A percentile compares a stretch with the other conserved stretches of the same genome.
Conservation (phyloP, 2,113 vertebrate genomes). For the Alethe castanea region DNA sequence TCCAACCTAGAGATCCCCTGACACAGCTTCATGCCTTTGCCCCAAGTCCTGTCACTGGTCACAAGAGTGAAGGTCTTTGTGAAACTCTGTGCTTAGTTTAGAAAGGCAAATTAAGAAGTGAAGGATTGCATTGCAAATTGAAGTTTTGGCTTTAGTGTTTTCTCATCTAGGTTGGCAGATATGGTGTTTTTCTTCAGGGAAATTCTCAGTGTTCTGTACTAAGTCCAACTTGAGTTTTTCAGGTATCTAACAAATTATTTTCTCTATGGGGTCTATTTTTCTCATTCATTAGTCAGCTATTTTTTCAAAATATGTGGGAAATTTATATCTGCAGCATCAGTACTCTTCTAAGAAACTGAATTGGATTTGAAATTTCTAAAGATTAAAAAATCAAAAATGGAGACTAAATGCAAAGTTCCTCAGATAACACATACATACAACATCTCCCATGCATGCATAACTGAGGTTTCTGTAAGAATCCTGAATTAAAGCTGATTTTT, state of each 20-base stretch:
- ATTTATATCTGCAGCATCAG: neutral
- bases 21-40: no score
- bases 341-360: neutral
- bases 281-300: neutral
- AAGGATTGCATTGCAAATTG: neutral
- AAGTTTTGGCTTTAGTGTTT: neutral
- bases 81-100: neutral
- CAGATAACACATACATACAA: neutral
- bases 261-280: neutral
- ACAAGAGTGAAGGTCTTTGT: neutral
- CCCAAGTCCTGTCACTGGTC: neutral
- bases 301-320: neutral
- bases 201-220: neutral
- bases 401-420: neutral
- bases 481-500: neutral
- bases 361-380: neutral
- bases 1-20: neutral
- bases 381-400: neutral
- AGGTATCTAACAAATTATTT: neutral
- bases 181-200: neutral
- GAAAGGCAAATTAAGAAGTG: neutral
- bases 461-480: neutral
- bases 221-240: neutral
- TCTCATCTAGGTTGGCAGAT: neutral
- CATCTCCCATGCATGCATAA: neutral